These are phyloP conservation scores for Ditula angustiorana DNA, from an alignment of 2,888 invertebrate genomes.

Conservation along the genomic window DNA sequence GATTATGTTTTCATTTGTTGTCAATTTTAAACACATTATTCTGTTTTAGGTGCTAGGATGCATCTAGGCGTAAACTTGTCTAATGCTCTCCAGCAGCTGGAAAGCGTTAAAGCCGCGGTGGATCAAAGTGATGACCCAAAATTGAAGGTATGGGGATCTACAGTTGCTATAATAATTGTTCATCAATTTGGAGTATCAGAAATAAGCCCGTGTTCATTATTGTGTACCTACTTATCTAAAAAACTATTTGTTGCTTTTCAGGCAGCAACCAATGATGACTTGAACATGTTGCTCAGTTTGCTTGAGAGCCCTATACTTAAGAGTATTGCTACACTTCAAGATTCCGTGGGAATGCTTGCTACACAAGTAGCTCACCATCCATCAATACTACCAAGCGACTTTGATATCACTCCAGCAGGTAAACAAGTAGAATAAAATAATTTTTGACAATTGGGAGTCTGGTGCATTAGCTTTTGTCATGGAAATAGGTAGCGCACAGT, in stretches of 20 bases:
- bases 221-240: no score
- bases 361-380: conserved; percentile 95
- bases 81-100: conserved; percentile 94
- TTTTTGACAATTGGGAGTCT: background rate
- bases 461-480: background rate
- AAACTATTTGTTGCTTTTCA: conserved; percentile 49
- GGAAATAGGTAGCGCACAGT: no score
- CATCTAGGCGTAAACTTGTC: conserved; percentile 91
- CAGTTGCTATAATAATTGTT: no score
- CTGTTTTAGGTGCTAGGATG: conserved; percentile 66
- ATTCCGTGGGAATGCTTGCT: conserved; percentile 94
- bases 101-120: conserved; percentile 94
- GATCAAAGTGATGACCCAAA: conserved; percentile 94
- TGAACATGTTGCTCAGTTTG: conserved; percentile 93
- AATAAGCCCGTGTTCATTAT: no score
- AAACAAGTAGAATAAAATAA: conserved; percentile 41
- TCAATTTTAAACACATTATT: background rate
- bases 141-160: conserved; percentile 90
- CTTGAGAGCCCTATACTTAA: conserved; percentile 96
- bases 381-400: conserved; percentile 96
- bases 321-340: conserved; percentile 95
- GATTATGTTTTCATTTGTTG: background rate
- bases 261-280: conserved; percentile 89
- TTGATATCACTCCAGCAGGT: conserved; percentile 95
- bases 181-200: no score